Evolutionary conservation across 2,797 vertebrate genomes (phyloP).

Genomic region (Oreochromis grahami): DNA sequence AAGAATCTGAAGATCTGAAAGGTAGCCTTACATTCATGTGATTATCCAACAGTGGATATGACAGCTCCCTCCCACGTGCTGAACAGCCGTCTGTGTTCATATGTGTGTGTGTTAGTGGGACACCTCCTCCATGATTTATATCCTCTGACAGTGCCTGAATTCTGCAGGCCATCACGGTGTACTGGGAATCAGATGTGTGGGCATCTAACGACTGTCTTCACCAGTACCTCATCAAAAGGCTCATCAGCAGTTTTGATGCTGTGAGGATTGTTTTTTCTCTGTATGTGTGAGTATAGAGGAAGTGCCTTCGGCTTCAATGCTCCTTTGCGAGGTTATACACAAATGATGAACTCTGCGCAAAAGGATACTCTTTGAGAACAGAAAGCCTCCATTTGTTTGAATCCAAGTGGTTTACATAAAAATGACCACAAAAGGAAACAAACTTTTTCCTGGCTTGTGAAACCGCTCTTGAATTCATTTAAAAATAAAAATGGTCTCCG

Average conservation of each 20-base stretch:
- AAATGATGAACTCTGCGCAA: slow-evolving; percentile 1
- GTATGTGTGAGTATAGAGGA: neutral
- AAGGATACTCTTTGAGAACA: neutral
- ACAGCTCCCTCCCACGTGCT: slow-evolving; percentile 52
- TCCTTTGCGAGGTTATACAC: neutral
- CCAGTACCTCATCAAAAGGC: slow-evolving; percentile 13
- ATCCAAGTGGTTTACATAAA: neutral
- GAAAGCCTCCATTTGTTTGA: neutral
- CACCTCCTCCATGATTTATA: slow-evolving; percentile 55
- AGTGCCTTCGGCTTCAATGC: neutral
- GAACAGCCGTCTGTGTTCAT: slow-evolving; percentile 2
- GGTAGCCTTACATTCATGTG: slow-evolving; percentile 26
- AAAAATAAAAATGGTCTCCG: neutral
- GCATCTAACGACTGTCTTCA: slow-evolving; percentile 44
- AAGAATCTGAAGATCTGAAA: slow-evolving; percentile 16
- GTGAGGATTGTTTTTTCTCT: neutral
- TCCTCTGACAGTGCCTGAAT: slow-evolving; percentile 52
- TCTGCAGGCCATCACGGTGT: slow-evolving; percentile 43
- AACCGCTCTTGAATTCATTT: neutral
- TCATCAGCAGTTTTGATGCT: neutral
- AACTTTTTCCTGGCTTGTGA: neutral
- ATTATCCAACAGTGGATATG: slow-evolving; percentile 41
- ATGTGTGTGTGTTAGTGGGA: slow-evolving; percentile 10
- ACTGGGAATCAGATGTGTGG: slow-evolving; percentile 59
- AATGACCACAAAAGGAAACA: neutral